These are phyloP conservation scores for Varecia variegata DNA, from an alignment of 2,797 vertebrate species.

Conservation along the genomic window DNA sequence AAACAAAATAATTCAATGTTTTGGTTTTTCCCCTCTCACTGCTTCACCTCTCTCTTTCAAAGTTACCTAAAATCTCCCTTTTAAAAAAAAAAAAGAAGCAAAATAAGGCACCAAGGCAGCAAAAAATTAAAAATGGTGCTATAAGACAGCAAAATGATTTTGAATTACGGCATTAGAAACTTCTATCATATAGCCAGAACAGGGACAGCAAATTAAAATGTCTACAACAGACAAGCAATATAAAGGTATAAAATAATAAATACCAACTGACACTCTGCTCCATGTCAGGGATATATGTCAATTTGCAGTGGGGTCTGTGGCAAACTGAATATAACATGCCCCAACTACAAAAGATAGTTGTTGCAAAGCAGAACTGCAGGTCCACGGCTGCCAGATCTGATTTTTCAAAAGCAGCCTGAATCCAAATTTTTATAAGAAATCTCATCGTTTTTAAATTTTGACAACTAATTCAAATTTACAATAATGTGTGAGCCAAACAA, in stretches of 20 bases:
- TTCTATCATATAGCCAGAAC: not conserved
- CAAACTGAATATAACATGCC: not conserved
- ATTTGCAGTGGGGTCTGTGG: not conserved
- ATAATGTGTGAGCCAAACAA: not conserved
- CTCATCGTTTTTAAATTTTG: conserved; percentile 4
- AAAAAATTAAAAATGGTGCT: not conserved
- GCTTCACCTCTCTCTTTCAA: not conserved
- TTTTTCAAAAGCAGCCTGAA: conserved; percentile 18
- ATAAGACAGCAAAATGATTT: not conserved
- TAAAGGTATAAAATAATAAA: not conserved
- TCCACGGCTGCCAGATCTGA: not conserved
- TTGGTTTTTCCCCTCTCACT: not conserved
- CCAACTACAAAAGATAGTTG: not conserved
- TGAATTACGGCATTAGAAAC: not conserved
- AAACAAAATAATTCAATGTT: conserved; percentile 26
- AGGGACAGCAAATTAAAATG: not conserved
- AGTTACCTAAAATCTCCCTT: not conserved
- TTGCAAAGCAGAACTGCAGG: not conserved
- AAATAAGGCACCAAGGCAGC: not conserved
- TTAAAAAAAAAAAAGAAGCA: not conserved
- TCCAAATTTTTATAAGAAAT: conserved; percentile 2
- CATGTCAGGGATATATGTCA: not conserved
- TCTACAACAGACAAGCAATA: not conserved
- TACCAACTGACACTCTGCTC: not conserved
- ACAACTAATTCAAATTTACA: conserved; percentile 42